Evolutionary conservation across 2,797 vertebrate species (phyloP).

Genomic region (Clarias laeviceps): DNA sequence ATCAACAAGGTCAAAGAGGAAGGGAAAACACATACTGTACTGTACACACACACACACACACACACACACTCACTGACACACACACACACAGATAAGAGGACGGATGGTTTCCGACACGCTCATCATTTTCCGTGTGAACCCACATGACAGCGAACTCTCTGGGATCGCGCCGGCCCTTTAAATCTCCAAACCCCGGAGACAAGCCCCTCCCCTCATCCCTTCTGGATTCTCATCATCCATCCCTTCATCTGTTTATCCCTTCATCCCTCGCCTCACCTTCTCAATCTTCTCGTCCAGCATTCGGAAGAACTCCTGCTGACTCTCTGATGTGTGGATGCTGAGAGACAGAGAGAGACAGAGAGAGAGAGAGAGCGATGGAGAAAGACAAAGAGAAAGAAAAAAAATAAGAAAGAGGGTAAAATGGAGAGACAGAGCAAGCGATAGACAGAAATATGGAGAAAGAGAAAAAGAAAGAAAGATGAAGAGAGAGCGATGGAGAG

Average conservation of each 20-base stretch:
- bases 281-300: conserved; percentile 90
- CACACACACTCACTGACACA: too few relatives aligned
- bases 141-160: conserved; percentile 13
- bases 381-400: too few relatives aligned
- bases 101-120: background rate
- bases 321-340: conserved; percentile 91
- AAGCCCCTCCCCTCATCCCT: background rate
- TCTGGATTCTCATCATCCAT: background rate
- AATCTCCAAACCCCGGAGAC: conserved; percentile 33
- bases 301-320: conserved; percentile 90
- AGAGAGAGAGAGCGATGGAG: background rate
- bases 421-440: too few relatives aligned
- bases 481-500: too few relatives aligned
- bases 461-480: too few relatives aligned
- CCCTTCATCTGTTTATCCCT: conserved; percentile 7
- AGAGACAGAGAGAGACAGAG: conserved; percentile 61
- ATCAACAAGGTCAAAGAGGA: background rate
- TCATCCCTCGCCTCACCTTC: conserved; percentile 74
- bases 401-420: too few relatives aligned
- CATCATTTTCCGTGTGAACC: conserved; percentile 35
- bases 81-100: conserved; percentile 1
- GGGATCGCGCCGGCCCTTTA: conserved; percentile 44
- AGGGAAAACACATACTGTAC: background rate
- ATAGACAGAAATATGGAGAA: too few relatives aligned
- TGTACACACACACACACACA: too few relatives aligned